Evolutionary conservation across 2,113 vertebrate species (phyloP), one percentile per base, ranked within the genome.

Genomic region (Phalacrocorax brasilianus): DNA sequence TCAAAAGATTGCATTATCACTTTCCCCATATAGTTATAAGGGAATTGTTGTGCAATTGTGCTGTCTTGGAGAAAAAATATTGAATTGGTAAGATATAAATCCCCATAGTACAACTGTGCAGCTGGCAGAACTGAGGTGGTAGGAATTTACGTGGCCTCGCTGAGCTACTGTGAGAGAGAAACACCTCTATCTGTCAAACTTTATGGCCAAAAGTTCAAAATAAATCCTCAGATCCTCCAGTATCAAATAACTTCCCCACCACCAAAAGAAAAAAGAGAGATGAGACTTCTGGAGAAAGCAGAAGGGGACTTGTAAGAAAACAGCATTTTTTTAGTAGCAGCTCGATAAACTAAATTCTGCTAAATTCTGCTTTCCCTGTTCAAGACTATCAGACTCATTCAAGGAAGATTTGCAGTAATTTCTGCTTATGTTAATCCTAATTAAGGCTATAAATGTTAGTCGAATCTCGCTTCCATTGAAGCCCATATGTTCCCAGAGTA

Each of bases 371-470:
- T 40, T 71, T 84, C 38, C 21, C 84, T 92, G 42, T 73, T 87
- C 33, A 33, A 71, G 42, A 55, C 47, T 35, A 12, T 80, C 28
- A 5, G 3, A 2, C 28, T 87, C 72, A 56, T 62, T 79, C 30
- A 80, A 53, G 58, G 82, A 67, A 62, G 20, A 83, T 96, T 95
- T 88, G 45, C 53, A 90, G 67, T 73, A 26, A 85, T 94, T 94
- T 91, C 90, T 88, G 35, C 19, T 86, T 88, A 30, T 0, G 18
- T 89, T 95, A 95, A 95, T 78, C 87, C 61, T 62, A 7, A 40
- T 72, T 96, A 65, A 94, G 77, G 44, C 53, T 75, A 49, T 67
- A 81, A 90, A 71, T 0, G 0, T 75, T 50, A 33, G 18, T 80
- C 13, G 4, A 56, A 44, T 84, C 80, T 91, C 0, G 0, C 42